A percentile compares a stretch with the other conserved stretches of the same genome.
Conservation (phyloP, 1,140 invertebrate genomes). For the Apis florea region DNA sequence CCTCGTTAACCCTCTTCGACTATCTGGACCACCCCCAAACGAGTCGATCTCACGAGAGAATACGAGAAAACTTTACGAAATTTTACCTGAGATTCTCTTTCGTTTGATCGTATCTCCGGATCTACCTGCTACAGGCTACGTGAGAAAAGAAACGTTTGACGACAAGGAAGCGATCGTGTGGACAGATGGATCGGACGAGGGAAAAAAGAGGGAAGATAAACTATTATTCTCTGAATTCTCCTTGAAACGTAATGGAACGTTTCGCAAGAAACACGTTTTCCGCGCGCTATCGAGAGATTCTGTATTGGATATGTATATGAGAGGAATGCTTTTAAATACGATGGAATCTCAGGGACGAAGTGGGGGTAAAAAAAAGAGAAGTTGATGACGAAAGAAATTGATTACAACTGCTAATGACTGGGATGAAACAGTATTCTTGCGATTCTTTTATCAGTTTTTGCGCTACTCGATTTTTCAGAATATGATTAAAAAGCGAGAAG, state of each 20-base stretch:
- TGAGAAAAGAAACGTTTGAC: conserved; percentile 17
- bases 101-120: not conserved
- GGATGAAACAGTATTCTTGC: not conserved
- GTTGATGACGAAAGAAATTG: not conserved
- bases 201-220: not conserved
- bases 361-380: not conserved
- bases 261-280: conserved; percentile 31
- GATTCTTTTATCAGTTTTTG: no score
- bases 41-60: not conserved
- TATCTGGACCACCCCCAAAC: not conserved
- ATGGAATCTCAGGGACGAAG: not conserved
- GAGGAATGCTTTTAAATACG: not conserved
- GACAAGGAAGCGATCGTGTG: not conserved
- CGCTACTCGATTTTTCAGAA: no score
- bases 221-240: conserved; percentile 11
- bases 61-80: no score
- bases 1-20: not conserved
- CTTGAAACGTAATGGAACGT: conserved; percentile 33
- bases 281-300: conserved; percentile 8
- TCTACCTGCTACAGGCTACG: not conserved
- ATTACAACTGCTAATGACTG: not conserved
- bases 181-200: not conserved
- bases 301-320: not conserved
- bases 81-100: no score
- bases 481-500: no score